Conservation (phyloP, 2,888 invertebrate genomes). For the Microdon myrmicae region DNA sequence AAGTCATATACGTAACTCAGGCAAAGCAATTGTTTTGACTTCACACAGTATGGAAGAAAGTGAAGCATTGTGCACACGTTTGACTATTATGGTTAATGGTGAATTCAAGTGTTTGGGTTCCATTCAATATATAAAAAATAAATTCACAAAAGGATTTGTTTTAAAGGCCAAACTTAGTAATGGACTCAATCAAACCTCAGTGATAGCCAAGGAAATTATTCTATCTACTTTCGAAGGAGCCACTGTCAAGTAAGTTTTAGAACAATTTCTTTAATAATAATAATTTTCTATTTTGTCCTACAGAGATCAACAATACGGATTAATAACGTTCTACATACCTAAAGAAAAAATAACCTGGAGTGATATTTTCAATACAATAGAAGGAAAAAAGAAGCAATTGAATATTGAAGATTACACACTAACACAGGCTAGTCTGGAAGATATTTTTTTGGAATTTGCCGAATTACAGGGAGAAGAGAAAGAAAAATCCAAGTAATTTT, state of each 20-base stretch:
- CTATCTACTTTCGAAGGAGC: no score
- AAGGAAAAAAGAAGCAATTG: constrained; percentile 70
- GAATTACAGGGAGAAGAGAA: constrained; percentile 67
- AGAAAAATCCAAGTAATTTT: no score
- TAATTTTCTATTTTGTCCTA: no score
- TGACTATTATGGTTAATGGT: constrained; percentile 86
- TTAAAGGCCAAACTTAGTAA: constrained; percentile 68
- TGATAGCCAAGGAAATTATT: no score
- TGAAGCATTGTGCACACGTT: constrained; percentile 81
- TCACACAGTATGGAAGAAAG: constrained; percentile 91
- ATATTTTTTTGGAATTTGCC: constrained; percentile 79
- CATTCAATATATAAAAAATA: constrained; percentile 80
- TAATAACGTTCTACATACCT: constrained; percentile 77
- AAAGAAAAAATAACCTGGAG: constrained; percentile 72
- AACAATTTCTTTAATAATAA: neutral
- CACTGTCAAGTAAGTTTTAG: no score
- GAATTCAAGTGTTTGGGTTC: constrained; percentile 79
- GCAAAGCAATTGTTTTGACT: constrained; percentile 82
- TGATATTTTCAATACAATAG: constrained; percentile 77
- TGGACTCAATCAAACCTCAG: no score
- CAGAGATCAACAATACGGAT: constrained; percentile 78
- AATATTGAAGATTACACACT: constrained; percentile 82
- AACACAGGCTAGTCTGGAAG: constrained; percentile 83
- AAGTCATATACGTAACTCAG: constrained; percentile 74
- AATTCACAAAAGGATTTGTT: constrained; percentile 70